phyloP scores from a whole-genome alignment of 2,888 invertebrate genomes.

The Clusia tigrina region DNA sequence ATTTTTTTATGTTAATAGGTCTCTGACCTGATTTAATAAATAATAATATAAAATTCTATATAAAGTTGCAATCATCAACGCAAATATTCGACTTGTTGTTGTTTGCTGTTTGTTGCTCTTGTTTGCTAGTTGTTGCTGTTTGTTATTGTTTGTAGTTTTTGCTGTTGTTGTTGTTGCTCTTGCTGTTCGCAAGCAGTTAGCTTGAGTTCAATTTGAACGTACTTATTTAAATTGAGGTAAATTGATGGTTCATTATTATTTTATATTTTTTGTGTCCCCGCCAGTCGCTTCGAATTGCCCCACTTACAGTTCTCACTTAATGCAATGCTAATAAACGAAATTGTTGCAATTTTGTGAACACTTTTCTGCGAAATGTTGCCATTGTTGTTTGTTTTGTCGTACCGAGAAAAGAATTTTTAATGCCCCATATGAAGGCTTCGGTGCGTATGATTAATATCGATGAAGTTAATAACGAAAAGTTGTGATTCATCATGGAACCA shows the following conservation, averaged over 20 bases:
- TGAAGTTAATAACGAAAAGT: no score
- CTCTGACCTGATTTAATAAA: slow-evolving; percentile 59
- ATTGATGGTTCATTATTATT: no score
- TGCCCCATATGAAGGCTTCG: no score
- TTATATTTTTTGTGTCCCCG: neutral
- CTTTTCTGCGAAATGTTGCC: neutral
- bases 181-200: neutral
- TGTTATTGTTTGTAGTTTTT: neutral
- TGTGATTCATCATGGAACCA: no score
- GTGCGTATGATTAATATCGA: no score
- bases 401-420: no score
- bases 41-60: slow-evolving; percentile 17
- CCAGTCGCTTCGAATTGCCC: neutral
- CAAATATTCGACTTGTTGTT: neutral
- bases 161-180: neutral
- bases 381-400: slow-evolving; percentile 2
- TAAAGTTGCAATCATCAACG: slow-evolving; percentile 18
- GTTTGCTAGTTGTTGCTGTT: neutral
- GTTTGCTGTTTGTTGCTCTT: neutral
- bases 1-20: slow-evolving; percentile 54
- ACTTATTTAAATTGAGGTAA: neutral
- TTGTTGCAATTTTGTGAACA: neutral
- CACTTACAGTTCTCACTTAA: neutral
- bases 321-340: no score
- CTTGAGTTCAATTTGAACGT: neutral